Base-by-base conservation (phyloP, 2,113 vertebrate species). In the Dipodomys ordii region DNA sequence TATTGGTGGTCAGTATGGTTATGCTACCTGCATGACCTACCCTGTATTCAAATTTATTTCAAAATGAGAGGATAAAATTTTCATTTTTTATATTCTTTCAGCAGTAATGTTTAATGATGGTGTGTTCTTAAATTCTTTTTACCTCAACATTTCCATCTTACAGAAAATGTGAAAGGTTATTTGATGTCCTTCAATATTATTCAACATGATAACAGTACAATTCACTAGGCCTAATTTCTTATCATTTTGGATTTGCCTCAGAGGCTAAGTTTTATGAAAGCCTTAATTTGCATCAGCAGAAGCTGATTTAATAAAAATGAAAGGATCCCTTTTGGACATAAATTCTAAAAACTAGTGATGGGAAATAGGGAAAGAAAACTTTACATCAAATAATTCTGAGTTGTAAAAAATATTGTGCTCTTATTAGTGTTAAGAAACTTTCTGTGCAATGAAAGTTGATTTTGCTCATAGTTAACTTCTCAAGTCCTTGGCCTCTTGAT, bases 251-350 rank as follows among this genome's bases (percentile, higher is more conserved):
- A 88, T 96, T 92, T 93, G 91, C 95, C 91, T 93, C 46, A 95
- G 72, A 95, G 94, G 88, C 32, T 69, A 93, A 60, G 62, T 93
- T 93, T 96, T 96, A 97, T 94, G 92, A 97, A 46, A 91, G 46
- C 65, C 39, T 94, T 96, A 88, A 93, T 97, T 92, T 97, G 91
- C 53, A 97, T 92, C 80, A 95, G 79, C 64, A 93, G 88, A 77
- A 95, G 67, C 76, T 78, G 77, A 96, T 94, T 92, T 94, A 90
- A 96, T 83, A 94, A 96, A 96, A 96, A 83, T 80, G 46, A 94
- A 94, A 79, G 71, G 44, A 90, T 53, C 6, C 3, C 30, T 88
- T 91, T 88, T 86, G 72, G 81, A 96, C 95, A 94, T 72, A 96
- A 95, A 93, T 83, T 82, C 79, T 91, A 30, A 94, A 92, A 90